phyloP scores from a whole-genome alignment of 2,888 invertebrate species.

The Eupsilia transversa region DNA sequence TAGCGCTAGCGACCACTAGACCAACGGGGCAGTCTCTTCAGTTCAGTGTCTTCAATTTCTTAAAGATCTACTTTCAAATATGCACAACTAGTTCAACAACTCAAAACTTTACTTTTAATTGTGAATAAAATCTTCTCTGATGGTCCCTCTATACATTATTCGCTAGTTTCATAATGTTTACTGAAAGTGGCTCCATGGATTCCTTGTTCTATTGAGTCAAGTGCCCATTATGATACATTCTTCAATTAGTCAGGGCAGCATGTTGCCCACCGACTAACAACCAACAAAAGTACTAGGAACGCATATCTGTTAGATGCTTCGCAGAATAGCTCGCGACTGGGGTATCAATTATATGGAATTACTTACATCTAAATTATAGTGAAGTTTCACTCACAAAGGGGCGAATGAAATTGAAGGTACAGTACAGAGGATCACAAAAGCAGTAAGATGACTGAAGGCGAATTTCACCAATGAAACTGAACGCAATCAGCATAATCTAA shows the following conservation, averaged over 20 bases:
- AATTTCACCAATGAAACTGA: background rate
- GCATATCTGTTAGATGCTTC: slow-evolving; percentile 51
- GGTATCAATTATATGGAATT: slow-evolving; percentile 41
- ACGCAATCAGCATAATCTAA: no score
- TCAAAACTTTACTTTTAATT: no score
- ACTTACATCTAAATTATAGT: slow-evolving; percentile 15
- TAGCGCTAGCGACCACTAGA: no score
- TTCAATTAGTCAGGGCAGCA: slow-evolving; percentile 81
- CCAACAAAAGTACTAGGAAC: slow-evolving; percentile 55
- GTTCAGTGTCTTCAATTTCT: no score
- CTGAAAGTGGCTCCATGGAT: slow-evolving; percentile 30
- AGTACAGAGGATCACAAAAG: background rate
- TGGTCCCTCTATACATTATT: background rate
- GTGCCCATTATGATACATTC: slow-evolving; percentile 81
- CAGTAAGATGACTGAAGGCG: background rate
- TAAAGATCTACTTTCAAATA: no score
- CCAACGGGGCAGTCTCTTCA: no score
- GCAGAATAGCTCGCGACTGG: slow-evolving; percentile 40
- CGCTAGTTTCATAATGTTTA: background rate
- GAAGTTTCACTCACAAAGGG: slow-evolving; percentile 2
- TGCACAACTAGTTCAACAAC: no score
- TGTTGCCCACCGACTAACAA: slow-evolving; percentile 45
- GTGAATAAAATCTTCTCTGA: background rate
- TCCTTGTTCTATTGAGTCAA: slow-evolving; percentile 77
- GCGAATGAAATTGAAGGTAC: slow-evolving; percentile 1